These are phyloP conservation scores for Murina feae DNA, from an alignment of 2,113 vertebrate genomes.

Conservation along the genomic window DNA sequence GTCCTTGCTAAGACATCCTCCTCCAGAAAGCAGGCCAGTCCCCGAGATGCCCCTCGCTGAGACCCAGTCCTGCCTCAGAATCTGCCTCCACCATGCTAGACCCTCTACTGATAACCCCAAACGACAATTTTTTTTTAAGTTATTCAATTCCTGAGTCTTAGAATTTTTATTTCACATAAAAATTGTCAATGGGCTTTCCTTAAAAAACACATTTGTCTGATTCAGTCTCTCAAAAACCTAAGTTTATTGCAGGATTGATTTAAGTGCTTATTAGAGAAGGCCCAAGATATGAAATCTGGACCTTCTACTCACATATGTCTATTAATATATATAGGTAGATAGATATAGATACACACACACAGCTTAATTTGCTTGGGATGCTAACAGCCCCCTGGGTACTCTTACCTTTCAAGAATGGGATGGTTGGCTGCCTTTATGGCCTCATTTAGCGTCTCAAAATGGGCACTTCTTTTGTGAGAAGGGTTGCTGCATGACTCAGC, in stretches of 20 bases:
- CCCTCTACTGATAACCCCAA: background rate
- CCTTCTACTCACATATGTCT: background rate
- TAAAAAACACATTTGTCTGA: background rate
- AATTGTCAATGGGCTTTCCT: background rate
- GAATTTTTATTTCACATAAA: background rate
- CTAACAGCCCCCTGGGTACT: slow-evolving; percentile 76
- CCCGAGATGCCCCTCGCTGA: background rate
- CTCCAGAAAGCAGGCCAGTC: background rate
- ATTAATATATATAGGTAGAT: background rate
- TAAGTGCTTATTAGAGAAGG: background rate
- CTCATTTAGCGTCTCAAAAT: slow-evolving; percentile 84
- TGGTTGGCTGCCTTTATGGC: slow-evolving; percentile 82
- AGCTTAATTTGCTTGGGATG: slow-evolving; percentile 76
- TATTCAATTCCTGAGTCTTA: background rate
- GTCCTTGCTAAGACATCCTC: background rate
- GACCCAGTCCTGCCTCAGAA: background rate
- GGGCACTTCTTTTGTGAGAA: slow-evolving; percentile 80
- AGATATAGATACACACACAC: background rate
- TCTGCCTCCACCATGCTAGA: background rate
- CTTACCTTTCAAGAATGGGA: slow-evolving; percentile 80
- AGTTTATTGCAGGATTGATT: background rate
- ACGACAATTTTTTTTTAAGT: background rate
- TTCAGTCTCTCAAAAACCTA: background rate
- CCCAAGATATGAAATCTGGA: background rate
- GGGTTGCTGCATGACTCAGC: slow-evolving; percentile 83